phyloP scores from a whole-genome alignment of 2,797 vertebrate genomes.

The Lagocephalus sceleratus region DNA sequence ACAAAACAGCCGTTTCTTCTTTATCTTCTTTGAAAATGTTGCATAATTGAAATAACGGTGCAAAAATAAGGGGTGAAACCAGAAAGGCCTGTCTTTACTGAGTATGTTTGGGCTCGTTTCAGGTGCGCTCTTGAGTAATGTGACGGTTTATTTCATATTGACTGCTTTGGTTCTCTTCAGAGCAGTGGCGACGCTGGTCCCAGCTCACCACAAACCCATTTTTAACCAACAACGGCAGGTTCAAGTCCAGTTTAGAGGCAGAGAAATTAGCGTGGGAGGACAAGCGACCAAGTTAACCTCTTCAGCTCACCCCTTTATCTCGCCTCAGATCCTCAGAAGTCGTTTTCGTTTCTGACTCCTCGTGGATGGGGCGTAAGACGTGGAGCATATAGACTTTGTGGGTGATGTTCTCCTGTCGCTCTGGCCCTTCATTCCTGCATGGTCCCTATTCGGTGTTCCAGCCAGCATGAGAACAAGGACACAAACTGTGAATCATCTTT shows the following conservation, averaged over 20 bases:
- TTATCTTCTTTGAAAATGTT: conserved; percentile 1
- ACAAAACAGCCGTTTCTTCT: neutral
- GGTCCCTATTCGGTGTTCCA: conserved; percentile 74
- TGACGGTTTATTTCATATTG: conserved; percentile 18
- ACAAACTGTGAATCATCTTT: conserved; percentile 80
- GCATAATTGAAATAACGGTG: too few species aligned
- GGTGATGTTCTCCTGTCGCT: conserved; percentile 57
- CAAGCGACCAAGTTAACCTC: conserved; percentile 20
- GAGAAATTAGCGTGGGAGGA: conserved; percentile 14
- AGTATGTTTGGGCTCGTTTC: conserved; percentile 1
- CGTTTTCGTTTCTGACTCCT: conserved; percentile 28
- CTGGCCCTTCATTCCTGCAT: conserved; percentile 73
- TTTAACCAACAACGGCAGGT: conserved; percentile 23
- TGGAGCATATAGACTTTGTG: conserved; percentile 37
- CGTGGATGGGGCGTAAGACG: conserved; percentile 10
- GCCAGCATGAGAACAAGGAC: conserved; percentile 81
- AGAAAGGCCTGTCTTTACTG: neutral
- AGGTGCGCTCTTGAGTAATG: conserved; percentile 33
- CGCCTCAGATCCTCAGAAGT: conserved; percentile 38
- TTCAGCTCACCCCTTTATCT: conserved; percentile 37
- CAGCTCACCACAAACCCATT: conserved; percentile 22
- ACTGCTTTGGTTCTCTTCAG: conserved; percentile 14
- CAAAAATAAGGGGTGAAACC: neutral
- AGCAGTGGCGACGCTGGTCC: neutral
- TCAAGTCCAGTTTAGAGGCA: conserved; percentile 11